These are phyloP conservation scores for Pogonognathellus flavescens DNA, from an alignment of 1,140 invertebrate species.

Conservation along the genomic window DNA sequence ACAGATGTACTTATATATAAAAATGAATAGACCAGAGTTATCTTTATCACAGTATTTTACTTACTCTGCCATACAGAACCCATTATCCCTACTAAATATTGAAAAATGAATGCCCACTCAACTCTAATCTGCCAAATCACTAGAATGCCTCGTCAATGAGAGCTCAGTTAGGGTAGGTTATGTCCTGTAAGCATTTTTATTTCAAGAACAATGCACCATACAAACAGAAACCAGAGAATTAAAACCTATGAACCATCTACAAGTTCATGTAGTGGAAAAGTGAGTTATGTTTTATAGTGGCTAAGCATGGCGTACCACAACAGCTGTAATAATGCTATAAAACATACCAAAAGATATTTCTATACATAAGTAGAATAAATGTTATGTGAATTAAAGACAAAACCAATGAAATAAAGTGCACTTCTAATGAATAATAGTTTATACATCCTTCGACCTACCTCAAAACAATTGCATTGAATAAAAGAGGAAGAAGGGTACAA, in stretches of 20 bases:
- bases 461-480: not conserved
- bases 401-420: not conserved
- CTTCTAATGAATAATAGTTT: not conserved
- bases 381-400: not conserved
- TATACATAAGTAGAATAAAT: not conserved
- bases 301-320: too few relatives aligned
- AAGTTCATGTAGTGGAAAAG: too few relatives aligned
- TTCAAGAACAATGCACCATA: not conserved
- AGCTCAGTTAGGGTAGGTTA: slow-evolving; percentile 30
- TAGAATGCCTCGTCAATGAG: slow-evolving; percentile 14
- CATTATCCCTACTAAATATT: too few relatives aligned
- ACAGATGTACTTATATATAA: slow-evolving; percentile 21
- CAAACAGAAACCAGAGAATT: not conserved
- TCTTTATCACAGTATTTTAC: not conserved
- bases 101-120: not conserved
- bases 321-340: too few relatives aligned
- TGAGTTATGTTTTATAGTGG: too few relatives aligned
- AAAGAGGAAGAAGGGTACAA: not conserved
- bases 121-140: slow-evolving; percentile 4
- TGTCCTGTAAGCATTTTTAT: slow-evolving; percentile 18
- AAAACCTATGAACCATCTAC: too few relatives aligned
- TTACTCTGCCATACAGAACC: not conserved
- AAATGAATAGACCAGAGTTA: not conserved
- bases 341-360: too few relatives aligned
- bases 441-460: not conserved